Evolutionary conservation across 2,888 invertebrate species (phyloP).

Genomic region (Sepiola atlantica): DNA sequence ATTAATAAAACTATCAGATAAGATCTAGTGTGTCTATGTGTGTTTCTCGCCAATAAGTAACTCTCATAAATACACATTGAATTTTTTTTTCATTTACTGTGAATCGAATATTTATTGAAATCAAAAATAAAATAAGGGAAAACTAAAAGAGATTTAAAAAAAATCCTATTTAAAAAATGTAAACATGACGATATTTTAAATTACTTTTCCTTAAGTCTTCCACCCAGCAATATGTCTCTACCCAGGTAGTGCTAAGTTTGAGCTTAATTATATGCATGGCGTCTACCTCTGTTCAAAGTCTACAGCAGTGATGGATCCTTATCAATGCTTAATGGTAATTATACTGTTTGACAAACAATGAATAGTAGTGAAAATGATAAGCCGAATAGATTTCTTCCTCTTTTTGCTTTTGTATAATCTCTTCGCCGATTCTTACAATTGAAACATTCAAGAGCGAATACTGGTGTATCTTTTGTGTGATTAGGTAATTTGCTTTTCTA

Average conservation of each 20-base stretch:
- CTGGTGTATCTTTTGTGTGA: not conserved
- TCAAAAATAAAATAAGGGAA: no score
- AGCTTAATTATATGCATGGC: conserved; percentile 2
- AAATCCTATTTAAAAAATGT: no score
- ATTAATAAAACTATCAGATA: no score
- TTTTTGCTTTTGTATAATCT: conserved; percentile 13
- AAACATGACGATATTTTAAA: no score
- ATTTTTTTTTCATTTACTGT: no score
- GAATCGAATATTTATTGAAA: no score
- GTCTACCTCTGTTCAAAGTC: not conserved
- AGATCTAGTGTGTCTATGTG: no score
- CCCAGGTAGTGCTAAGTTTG: not conserved
- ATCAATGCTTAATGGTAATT: conserved; percentile 4
- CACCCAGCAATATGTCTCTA: not conserved
- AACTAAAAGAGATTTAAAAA: no score
- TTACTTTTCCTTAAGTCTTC: no score
- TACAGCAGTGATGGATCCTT: not conserved
- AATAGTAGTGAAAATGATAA: not conserved
- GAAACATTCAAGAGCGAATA: conserved; percentile 1
- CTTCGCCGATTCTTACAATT: not conserved
- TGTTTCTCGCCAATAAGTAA: no score
- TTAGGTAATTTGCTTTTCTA: not conserved
- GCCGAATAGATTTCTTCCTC: not conserved
- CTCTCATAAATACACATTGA: no score
- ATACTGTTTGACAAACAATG: not conserved